Evolutionary conservation across 1,140 invertebrate species (phyloP).

Genomic region (Cecropterus lyciades): DNA sequence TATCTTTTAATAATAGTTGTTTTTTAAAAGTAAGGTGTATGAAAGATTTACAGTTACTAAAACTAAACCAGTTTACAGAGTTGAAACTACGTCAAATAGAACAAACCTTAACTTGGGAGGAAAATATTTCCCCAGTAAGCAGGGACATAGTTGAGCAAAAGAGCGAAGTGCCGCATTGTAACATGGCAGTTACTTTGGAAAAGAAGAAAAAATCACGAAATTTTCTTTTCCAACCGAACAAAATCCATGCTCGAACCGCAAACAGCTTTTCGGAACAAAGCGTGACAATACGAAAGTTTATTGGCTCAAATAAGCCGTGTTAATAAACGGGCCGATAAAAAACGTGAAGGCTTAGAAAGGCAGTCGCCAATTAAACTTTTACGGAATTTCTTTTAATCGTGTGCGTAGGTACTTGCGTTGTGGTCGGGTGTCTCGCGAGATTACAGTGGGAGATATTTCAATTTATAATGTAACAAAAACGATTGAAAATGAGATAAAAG

Average conservation of each 20-base stretch:
- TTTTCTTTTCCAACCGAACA: conserved; percentile 13
- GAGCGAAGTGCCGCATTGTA: not conserved
- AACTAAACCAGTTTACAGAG: too few species aligned
- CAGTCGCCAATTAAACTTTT: conserved; percentile 28
- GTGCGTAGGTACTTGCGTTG: conserved; percentile 20
- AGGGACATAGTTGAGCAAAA: not conserved
- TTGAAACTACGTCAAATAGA: too few species aligned
- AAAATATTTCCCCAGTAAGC: not conserved
- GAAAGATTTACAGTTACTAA: too few species aligned
- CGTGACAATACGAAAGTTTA: conserved; percentile 27
- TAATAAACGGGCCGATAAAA: conserved; percentile 25
- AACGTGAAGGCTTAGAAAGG: conserved; percentile 13
- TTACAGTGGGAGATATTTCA: conserved; percentile 35
- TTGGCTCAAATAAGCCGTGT: conserved; percentile 18
- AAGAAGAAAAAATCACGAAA: not conserved
- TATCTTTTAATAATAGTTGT: too few species aligned
- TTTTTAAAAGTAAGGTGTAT: too few species aligned
- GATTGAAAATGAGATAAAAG: conserved; percentile 36
- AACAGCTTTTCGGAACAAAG: conserved; percentile 21
- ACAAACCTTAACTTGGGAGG: too few species aligned
- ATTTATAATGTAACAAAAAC: conserved; percentile 43
- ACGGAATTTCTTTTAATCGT: conserved; percentile 32
- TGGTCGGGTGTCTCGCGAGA: conserved; percentile 23
- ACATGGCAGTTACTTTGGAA: conserved; percentile 7
- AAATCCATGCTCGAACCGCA: conserved; percentile 23